Base-by-base conservation (phyloP, 1,140 invertebrate genomes). In the Leucophenga varia region DNA sequence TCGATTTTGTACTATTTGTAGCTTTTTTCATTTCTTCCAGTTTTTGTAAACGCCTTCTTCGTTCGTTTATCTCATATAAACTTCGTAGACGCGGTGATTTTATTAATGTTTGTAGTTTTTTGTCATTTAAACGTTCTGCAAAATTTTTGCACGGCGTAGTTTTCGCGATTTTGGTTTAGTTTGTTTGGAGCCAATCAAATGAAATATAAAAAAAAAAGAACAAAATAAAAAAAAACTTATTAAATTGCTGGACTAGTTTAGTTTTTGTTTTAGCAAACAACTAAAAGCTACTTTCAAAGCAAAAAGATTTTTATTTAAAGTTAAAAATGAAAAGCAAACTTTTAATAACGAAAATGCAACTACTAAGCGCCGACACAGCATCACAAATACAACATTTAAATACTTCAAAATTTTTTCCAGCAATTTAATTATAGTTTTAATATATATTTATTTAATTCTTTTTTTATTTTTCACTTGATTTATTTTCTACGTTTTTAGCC, bases 161-260 rank as follows among this genome's bases (percentile, higher is more conserved):
- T 49, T 48, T 25, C 22, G 22, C n/a, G n/a, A n/a, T n/a, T n/a
- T n/a, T n/a, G n/a, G n/a, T n/a, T n/a, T n/a, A n/a, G n/a, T 40
- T 7, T 36, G 25, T 55, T 49, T 46, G 22, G 37, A 50, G 60
- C 55, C 54, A 55, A 45, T 42, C 25, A 64, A 68, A 61, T 52
- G 55, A 64, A 50, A 61, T 55, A 54, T 47, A 61, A 52, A 55
- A 65, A 55, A 42, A 21, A 41, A 40, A 46, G 54, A 54, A 68
- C 69, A 69, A 55, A 70, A 70, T 58, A 65, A 61, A 69, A 61
- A 70, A 52, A 71, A 59, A 61, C 56, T 70, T 69, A 70, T 69
- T 64, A 59, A 65, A 69, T 70, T 69, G 60, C 64, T 69, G 61
- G 58, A 69, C 61, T 61, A 59, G 6, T 30, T 37, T 18, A 16